A percentile compares a stretch with the other conserved stretches of the same genome.
phyloP scores from a whole-genome alignment of 2,888 invertebrate genomes.

The Orchesellides sinensis region DNA sequence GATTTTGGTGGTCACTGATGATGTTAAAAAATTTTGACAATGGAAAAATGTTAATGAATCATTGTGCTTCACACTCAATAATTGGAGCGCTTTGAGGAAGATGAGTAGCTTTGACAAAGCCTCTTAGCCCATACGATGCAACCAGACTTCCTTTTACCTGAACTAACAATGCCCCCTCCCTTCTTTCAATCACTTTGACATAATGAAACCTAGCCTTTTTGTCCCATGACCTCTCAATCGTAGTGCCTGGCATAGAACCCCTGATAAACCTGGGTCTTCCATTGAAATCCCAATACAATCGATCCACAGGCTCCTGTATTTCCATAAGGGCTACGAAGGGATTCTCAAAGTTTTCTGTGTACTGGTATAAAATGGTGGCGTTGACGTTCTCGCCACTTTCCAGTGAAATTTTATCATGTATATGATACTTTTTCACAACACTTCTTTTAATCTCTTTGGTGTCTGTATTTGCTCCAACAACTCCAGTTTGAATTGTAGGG shows the following conservation, averaged over 20 bases:
- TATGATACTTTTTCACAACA: neutral
- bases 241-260: neutral
- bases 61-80: neutral
- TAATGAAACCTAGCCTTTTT: neutral
- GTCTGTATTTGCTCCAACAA: neutral
- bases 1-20: too few relatives aligned
- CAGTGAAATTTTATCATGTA: conserved; percentile 14
- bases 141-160: conserved; percentile 6
- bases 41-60: neutral
- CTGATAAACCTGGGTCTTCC: conserved; percentile 15
- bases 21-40: neutral
- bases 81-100: neutral
- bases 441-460: neutral
- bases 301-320: conserved; percentile 15
- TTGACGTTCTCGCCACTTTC: neutral
- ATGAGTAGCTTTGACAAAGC: neutral
- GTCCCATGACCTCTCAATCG: conserved; percentile 1
- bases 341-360: neutral
- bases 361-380: neutral
- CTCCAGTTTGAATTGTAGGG: conserved; percentile 1
- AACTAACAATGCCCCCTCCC: conserved; percentile 12
- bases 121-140: conserved; percentile 10
- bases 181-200: conserved; percentile 18
- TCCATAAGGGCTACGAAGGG: conserved; percentile 22
- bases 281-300: conserved; percentile 1